Conservation (phyloP, 2,113 vertebrate species). For the Bombycilla garrulus region DNA sequence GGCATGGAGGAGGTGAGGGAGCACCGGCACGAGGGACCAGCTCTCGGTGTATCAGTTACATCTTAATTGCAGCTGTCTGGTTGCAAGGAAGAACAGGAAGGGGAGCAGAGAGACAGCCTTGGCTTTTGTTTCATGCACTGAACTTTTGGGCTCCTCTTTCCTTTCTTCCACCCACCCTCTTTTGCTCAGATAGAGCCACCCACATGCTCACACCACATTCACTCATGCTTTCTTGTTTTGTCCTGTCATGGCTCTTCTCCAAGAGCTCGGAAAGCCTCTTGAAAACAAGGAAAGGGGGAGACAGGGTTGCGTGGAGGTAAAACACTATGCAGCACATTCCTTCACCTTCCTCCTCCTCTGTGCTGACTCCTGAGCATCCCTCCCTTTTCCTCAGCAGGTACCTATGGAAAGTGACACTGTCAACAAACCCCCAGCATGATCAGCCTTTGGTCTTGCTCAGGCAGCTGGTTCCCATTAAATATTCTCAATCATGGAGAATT, state of each 20-base stretch:
- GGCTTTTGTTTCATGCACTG: neutral
- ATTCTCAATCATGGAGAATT: conserved; percentile 26
- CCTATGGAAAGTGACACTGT: conserved; percentile 37
- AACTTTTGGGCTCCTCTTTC: neutral
- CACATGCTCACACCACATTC: neutral
- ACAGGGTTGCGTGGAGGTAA: neutral
- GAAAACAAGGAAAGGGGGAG: neutral
- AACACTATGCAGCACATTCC: neutral
- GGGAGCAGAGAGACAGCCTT: neutral
- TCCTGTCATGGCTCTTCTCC: neutral
- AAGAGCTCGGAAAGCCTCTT: neutral
- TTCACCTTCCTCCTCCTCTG: conserved; percentile 7
- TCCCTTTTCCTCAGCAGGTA: conserved; percentile 60
- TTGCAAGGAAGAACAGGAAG: neutral
- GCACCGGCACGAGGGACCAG: rapidly evolving
- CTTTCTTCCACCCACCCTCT: neutral
- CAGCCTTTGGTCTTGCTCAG: conserved; percentile 27
- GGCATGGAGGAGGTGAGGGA: neutral
- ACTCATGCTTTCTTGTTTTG: neutral
- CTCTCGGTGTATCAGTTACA: neutral
- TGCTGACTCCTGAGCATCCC: neutral
- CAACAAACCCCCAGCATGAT: conserved; percentile 49
- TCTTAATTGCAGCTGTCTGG: conserved; percentile 36
- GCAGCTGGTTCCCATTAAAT: conserved; percentile 63
- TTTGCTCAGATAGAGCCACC: neutral